Evolutionary conservation across 1,140 invertebrate genomes (phyloP), one percentile per base, ranked within the genome.

Genomic region (Caenorhabditis briggsae): DNA sequence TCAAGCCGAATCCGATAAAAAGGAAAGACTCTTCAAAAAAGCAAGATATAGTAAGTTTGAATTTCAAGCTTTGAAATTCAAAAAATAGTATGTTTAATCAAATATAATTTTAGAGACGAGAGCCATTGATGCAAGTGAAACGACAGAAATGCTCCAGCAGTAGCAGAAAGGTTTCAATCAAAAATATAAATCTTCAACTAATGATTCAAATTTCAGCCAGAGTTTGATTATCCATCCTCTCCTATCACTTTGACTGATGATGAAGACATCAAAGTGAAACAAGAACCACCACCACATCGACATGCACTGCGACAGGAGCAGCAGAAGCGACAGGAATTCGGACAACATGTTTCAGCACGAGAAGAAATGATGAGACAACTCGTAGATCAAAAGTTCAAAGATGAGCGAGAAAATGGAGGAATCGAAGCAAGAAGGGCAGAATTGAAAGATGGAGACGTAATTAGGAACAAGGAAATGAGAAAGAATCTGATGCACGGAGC

Each of bases 401-500:
- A 78, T 23, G 70, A 48, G 23, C 2, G 70, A 78, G 70, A 78
- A 23, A 78, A 78, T 50, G 70, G 70, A 50, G 43, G 46, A 25
- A 6, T 78, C 9, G 46, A 78, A 5, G 20, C 8, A 23, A 48
- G 46, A 25, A n/a, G 70, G 1, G 70, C 70, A 46, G 46, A 78
- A 78, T 53, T 78, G 70, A 78, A 78, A 41, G 70, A 78, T 23
- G 70, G 70, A 12, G 33, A 78, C 48, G 70, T 78, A 41, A 78
- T 78, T 50, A 41, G 70, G n/a, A 78, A 78, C 46, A 78, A 78
- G 20, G 70, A 50, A 50, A 78, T 78, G 70, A 50, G 70, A 50
- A 78, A 50, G 46, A 78, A 78, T 50, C n/a, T 78, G 46, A 78
- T 78, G 70, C 70, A 78, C 14, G 70, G 70, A 23, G 46, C 70